Conservation (phyloP, 2,888 invertebrate genomes). For the Dusona sp. region DNA sequence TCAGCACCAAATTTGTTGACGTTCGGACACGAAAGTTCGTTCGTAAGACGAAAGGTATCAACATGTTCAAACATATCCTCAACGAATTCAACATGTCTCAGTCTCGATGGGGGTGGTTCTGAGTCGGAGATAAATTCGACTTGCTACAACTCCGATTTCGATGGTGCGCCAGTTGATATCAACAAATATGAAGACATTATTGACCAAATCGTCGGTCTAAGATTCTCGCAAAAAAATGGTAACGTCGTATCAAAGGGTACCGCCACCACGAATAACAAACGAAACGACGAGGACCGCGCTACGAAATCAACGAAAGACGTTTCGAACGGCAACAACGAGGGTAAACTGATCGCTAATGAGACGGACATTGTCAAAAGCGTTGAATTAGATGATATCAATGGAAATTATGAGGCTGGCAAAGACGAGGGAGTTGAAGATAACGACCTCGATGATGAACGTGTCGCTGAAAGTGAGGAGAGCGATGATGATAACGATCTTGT, state of each 20-base stretch:
- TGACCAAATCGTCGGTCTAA: constrained; percentile 70
- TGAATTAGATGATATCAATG: constrained; percentile 47
- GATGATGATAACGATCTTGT: constrained; percentile 69
- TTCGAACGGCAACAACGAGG: constrained; percentile 13
- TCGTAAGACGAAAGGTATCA: constrained; percentile 60
- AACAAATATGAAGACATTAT: constrained; percentile 73
- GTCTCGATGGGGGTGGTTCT: constrained; percentile 57
- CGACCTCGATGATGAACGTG: constrained; percentile 42
- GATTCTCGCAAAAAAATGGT: constrained; percentile 50
- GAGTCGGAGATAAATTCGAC: constrained; percentile 63
- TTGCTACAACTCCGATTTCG: constrained; percentile 24
- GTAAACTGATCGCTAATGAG: too few relatives aligned
- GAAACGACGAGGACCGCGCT: neutral
- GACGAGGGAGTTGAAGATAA: neutral
- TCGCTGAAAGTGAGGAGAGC: constrained; percentile 39
- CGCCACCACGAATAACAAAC: neutral
- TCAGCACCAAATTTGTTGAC: constrained; percentile 39
- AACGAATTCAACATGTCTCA: constrained; percentile 51
- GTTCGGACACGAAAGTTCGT: constrained; percentile 28
- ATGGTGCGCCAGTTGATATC: constrained; percentile 12
- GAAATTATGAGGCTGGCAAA: constrained; percentile 53
- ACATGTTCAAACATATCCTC: constrained; percentile 63
- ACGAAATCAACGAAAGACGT: neutral
- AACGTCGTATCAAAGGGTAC: constrained; percentile 10
- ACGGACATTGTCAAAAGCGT: too few relatives aligned